These are phyloP conservation scores for Megamerina dolium DNA, from an alignment of 2,888 invertebrate species.

Conservation along the genomic window DNA sequence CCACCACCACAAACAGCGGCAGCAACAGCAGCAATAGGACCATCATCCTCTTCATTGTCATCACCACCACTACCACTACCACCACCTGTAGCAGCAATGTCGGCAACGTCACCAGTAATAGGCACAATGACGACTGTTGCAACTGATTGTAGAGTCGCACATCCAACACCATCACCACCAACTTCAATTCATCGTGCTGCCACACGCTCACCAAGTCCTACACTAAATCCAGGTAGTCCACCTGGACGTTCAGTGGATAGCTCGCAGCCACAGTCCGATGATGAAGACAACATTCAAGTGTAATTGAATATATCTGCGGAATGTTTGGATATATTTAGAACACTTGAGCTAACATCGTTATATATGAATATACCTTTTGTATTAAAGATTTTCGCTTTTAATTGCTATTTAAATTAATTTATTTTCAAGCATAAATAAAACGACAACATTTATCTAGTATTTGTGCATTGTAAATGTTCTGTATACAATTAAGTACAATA, in stretches of 20 bases:
- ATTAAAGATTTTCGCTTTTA: background rate
- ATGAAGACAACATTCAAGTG: slow-evolving; percentile 50
- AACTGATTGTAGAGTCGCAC: background rate
- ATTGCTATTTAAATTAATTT: background rate
- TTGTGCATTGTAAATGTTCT: no score
- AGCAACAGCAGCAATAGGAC: slow-evolving; percentile 8
- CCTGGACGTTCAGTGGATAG: slow-evolving; percentile 48
- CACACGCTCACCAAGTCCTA: slow-evolving; percentile 44
- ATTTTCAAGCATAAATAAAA: background rate
- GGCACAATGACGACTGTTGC: slow-evolving; percentile 6
- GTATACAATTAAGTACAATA: no score
- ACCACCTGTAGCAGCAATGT: slow-evolving; percentile 7
- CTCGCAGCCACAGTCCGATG: slow-evolving; percentile 46
- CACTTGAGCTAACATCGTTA: background rate
- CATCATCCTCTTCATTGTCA: no score
- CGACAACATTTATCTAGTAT: no score
- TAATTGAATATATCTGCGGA: slow-evolving; percentile 25
- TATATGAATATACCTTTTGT: background rate
- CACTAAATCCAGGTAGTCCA: slow-evolving; percentile 49
- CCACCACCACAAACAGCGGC: slow-evolving; percentile 9
- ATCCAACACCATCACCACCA: slow-evolving; percentile 15
- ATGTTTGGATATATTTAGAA: background rate
- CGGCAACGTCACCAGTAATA: slow-evolving; percentile 15
- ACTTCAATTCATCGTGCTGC: slow-evolving; percentile 10
- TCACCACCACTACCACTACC: slow-evolving; percentile 8